Conservation (phyloP, 2,888 invertebrate species). For the Melanostoma mellinum region DNA sequence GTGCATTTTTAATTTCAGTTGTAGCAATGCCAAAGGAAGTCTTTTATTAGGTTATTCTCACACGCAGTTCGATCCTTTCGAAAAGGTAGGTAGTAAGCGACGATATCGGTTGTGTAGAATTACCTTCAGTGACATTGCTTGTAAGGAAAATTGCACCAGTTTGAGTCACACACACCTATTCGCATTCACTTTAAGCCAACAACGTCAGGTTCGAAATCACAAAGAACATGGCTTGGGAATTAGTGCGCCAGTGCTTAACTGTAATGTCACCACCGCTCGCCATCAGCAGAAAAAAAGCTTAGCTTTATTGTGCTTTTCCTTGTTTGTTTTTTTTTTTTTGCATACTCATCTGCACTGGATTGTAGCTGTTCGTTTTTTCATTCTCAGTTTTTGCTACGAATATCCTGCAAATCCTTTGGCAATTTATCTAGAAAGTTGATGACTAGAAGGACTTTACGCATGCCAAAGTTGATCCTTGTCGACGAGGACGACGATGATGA, state of each 20-base stretch:
- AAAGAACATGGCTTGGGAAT: constrained; percentile 42
- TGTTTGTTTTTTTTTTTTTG: background rate
- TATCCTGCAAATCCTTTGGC: constrained; percentile 64
- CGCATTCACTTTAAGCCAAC: constrained; percentile 26
- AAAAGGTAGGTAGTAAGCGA: background rate
- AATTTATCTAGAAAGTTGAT: constrained; percentile 53
- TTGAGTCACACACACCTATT: background rate
- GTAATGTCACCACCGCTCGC: constrained; percentile 6
- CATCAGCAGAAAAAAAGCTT: background rate
- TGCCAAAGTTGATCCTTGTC: constrained; percentile 43
- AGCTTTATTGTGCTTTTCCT: background rate
- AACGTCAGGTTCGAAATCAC: constrained; percentile 32
- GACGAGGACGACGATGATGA: background rate
- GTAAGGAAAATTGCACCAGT: constrained; percentile 26
- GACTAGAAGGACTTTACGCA: constrained; percentile 51
- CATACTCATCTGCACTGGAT: background rate
- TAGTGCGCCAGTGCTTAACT: constrained; percentile 36
- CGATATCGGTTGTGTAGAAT: background rate
- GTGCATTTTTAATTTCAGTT: background rate
- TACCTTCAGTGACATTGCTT: constrained; percentile 14
- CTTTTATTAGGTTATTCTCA: constrained; percentile 16
- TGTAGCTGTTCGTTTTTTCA: background rate
- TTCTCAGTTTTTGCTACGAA: constrained; percentile 10
- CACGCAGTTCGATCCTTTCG: constrained; percentile 6
- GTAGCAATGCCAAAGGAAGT: background rate